phyloP scores from a whole-genome alignment of 2,797 vertebrate species.

The Coluber constrictor region DNA sequence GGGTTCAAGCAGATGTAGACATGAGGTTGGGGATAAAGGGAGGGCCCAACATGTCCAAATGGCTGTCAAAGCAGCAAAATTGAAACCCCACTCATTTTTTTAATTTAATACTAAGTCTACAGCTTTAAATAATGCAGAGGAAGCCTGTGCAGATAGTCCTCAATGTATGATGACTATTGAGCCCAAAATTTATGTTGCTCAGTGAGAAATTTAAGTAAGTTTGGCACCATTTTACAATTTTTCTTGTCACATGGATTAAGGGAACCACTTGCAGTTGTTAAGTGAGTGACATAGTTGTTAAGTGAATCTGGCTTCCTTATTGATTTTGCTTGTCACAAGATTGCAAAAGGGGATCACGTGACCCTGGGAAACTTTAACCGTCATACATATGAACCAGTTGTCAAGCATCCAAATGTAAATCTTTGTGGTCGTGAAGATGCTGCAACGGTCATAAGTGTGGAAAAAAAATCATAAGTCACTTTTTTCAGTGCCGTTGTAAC shows the following conservation, averaged over 20 bases:
- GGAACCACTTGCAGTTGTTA: neutral
- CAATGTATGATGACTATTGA: neutral
- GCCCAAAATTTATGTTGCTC: neutral
- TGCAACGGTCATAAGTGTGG: neutral
- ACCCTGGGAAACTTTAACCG: fast-evolving
- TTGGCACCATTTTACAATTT: neutral
- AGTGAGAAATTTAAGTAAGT: neutral
- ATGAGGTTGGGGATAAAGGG: neutral
- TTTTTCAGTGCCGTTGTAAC: neutral
- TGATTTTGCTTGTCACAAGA: neutral
- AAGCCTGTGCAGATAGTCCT: neutral
- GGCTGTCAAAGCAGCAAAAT: neutral
- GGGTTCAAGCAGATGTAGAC: neutral
- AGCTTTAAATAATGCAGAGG: neutral
- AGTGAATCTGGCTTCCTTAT: neutral
- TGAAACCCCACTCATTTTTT: neutral
- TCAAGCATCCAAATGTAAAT: neutral
- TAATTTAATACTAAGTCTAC: neutral
- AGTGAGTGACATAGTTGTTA: neutral
- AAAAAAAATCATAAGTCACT: neutral
- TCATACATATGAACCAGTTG: neutral
- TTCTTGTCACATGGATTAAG: neutral
- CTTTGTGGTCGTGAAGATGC: neutral
- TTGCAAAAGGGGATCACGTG: neutral
- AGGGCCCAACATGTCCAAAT: neutral